Conservation (phyloP, 2,113 vertebrate genomes). For the Parus major region DNA sequence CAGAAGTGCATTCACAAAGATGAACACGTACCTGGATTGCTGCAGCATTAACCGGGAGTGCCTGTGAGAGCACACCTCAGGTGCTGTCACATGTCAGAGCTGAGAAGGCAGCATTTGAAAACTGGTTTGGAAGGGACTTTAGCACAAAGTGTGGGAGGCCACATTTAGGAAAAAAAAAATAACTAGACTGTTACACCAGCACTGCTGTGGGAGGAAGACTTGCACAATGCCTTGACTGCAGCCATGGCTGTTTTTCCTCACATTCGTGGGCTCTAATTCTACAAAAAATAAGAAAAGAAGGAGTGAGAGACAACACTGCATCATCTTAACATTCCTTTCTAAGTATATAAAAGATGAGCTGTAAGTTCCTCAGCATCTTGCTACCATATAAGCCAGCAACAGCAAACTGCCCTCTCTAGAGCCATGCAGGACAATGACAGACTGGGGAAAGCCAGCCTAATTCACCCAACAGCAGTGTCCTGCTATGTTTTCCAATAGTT, state of each 20-base stretch:
- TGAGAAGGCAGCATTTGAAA: background rate
- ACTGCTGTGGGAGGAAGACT: background rate
- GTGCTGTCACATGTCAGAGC: background rate
- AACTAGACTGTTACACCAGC: background rate
- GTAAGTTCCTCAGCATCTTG: background rate
- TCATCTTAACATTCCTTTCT: slow-evolving; percentile 23
- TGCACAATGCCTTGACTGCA: slow-evolving; percentile 15
- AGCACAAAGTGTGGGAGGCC: background rate
- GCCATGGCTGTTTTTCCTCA: background rate
- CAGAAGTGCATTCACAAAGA: background rate
- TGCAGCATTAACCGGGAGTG: background rate
- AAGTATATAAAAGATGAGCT: background rate
- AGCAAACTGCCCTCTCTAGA: slow-evolving; percentile 3
- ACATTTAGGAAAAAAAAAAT: background rate
- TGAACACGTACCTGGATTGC: background rate
- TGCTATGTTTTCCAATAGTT: background rate
- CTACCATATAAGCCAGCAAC: background rate
- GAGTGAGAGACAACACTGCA: background rate
- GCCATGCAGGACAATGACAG: background rate
- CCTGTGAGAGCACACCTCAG: background rate
- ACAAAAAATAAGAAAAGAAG: slow-evolving; percentile 4
- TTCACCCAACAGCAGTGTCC: background rate
- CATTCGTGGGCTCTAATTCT: background rate
- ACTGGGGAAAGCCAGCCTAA: background rate
- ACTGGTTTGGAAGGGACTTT: background rate